A percentile compares a stretch with the other conserved stretches of the same genome.
These are phyloP conservation scores for Drosophila pruinosa DNA, from an alignment of 1,140 invertebrate genomes.

Conservation along the genomic window DNA sequence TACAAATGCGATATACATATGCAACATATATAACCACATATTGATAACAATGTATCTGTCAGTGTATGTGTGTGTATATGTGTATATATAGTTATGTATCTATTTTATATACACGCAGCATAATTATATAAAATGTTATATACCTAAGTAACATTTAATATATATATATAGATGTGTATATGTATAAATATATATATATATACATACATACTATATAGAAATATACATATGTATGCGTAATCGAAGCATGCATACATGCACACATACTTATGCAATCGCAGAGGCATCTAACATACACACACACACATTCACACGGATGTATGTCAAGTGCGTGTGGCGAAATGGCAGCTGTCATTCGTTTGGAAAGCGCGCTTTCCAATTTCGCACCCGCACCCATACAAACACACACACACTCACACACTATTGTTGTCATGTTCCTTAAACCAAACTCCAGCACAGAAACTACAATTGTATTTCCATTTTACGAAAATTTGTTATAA, in stretches of 20 bases:
- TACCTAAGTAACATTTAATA: neutral
- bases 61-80: constrained; percentile 35
- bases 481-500: constrained; percentile 63
- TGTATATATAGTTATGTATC: constrained; percentile 28
- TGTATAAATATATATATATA: constrained; percentile 2
- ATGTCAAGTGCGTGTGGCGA: constrained; percentile 4
- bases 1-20: neutral
- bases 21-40: constrained; percentile 19
- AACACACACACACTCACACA: constrained; percentile 1
- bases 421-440: constrained; percentile 46
- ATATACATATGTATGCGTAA: neutral
- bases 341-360: neutral
- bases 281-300: neutral
- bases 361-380: constrained; percentile 1
- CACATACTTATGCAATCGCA: neutral
- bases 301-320: neutral
- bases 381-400: neutral
- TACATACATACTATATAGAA: neutral
- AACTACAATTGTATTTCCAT: constrained; percentile 65
- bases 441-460: constrained; percentile 25
- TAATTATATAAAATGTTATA: constrained; percentile 10
- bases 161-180: neutral
- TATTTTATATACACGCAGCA: constrained; percentile 13
- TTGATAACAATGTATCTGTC: neutral
- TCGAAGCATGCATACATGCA: neutral